Conservation (phyloP, 2,113 vertebrate species). For the Oreochromis spilurus region DNA sequence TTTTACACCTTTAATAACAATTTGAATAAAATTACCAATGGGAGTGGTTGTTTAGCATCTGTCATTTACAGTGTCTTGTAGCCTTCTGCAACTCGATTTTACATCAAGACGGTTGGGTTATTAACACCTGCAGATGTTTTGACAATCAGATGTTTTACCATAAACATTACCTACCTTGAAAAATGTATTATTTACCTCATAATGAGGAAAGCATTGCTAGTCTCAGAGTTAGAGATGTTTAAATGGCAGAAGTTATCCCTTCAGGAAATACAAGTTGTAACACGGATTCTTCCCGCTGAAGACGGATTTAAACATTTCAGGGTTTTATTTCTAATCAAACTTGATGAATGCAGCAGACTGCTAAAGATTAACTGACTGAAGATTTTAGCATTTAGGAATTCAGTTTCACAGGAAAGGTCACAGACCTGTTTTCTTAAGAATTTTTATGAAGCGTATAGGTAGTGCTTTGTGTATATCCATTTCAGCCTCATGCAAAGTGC, state of each 20-base stretch:
- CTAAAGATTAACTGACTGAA: neutral
- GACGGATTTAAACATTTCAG: neutral
- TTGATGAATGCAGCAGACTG: slow-evolving; percentile 17
- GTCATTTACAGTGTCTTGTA: neutral
- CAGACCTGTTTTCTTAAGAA: slow-evolving; percentile 32
- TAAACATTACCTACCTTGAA: rapidly evolving
- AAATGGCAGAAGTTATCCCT: neutral
- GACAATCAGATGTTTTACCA: neutral
- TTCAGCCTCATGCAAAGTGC: slow-evolving; percentile 53
- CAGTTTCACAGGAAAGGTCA: slow-evolving; percentile 50
- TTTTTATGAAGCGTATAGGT: slow-evolving; percentile 35
- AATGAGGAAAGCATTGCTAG: neutral
- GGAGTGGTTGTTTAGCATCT: neutral
- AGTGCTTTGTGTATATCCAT: slow-evolving; percentile 55
- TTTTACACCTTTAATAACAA: neutral
- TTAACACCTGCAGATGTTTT: neutral
- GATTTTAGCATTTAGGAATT: slow-evolving; percentile 24
- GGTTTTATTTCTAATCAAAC: slow-evolving; percentile 10
- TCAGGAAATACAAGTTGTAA: neutral
- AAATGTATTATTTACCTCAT: neutral
- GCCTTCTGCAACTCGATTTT: neutral
- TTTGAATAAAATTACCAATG: neutral
- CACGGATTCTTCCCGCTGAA: neutral
- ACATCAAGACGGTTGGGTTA: neutral
- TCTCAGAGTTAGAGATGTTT: neutral